Evolutionary conservation across 2,113 vertebrate genomes (phyloP).

Genomic region (Epinephelus lanceolatus): DNA sequence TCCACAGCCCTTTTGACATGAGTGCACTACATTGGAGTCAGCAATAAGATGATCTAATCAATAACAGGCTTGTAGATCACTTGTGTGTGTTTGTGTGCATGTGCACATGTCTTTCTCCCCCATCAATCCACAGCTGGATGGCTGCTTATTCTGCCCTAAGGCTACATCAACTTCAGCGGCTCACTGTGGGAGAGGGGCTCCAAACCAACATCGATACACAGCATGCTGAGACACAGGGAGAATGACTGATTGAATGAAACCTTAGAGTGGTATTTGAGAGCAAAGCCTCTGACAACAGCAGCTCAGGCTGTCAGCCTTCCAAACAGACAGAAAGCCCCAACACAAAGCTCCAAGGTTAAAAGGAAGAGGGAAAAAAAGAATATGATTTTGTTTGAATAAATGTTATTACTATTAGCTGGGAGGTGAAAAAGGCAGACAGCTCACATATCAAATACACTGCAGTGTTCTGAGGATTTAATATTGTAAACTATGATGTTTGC

Average conservation of each 20-base stretch:
- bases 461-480: slow-evolving; percentile 40
- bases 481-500: slow-evolving; percentile 24
- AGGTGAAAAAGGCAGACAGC: slow-evolving; percentile 39
- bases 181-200: slow-evolving; percentile 60
- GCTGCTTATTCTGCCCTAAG: slow-evolving; percentile 63
- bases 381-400: slow-evolving; percentile 57
- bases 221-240: slow-evolving; percentile 68
- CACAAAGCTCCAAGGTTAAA: slow-evolving; percentile 52
- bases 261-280: slow-evolving; percentile 69
- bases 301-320: slow-evolving; percentile 51
- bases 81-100: slow-evolving; percentile 26
- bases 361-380: slow-evolving; percentile 10
- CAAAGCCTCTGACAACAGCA: slow-evolving; percentile 66
- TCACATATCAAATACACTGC: slow-evolving; percentile 34
- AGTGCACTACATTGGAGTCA: slow-evolving; percentile 48
- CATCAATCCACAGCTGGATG: slow-evolving; percentile 65
- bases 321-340: slow-evolving; percentile 50
- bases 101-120: slow-evolving; percentile 46
- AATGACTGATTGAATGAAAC: slow-evolving; percentile 78
- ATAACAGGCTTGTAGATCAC: slow-evolving; percentile 40
- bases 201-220: slow-evolving; percentile 62
- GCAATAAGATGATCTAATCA: slow-evolving; percentile 59
- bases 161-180: slow-evolving; percentile 61
- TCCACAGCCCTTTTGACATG: slow-evolving; percentile 39
- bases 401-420: slow-evolving; percentile 55